Conservation (phyloP, 2,888 invertebrate species). For the Dicycla oo region DNA sequence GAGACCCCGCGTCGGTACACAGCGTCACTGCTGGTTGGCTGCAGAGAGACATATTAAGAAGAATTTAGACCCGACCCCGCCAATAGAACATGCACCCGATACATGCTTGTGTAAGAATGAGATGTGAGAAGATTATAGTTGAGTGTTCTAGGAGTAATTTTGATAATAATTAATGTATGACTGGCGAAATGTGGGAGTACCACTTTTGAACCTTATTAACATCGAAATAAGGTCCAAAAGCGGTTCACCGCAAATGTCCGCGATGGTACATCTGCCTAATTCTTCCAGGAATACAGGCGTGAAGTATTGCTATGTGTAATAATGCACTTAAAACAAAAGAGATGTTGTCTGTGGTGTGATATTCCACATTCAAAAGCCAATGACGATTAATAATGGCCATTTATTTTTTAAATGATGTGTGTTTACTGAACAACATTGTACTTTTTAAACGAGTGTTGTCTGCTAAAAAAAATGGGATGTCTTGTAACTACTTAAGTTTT, state of each 20-base stretch:
- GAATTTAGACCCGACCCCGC: conserved; percentile 74
- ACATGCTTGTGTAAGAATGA: conserved; percentile 22
- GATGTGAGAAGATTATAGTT: conserved; percentile 6
- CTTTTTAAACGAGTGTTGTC: background rate
- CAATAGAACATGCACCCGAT: conserved; percentile 71
- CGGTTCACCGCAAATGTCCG: too few relatives aligned
- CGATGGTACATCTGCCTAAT: background rate
- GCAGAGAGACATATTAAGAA: conserved; percentile 63
- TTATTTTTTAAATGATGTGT: background rate
- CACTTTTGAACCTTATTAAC: too few relatives aligned
- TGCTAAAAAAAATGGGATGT: background rate
- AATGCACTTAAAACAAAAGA: conserved; percentile 4
- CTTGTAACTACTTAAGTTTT: conserved; percentile 4
- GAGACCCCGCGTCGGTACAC: conserved; percentile 62
- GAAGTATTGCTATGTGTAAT: conserved; percentile 1
- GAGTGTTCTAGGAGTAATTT: conserved; percentile 2
- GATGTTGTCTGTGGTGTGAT: background rate
- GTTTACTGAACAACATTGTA: background rate
- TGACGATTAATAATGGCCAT: background rate
- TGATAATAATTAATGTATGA: conserved; percentile 1
- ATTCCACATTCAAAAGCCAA: background rate
- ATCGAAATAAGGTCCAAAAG: too few relatives aligned
- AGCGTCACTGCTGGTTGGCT: conserved; percentile 68
- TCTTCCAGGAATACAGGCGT: background rate
- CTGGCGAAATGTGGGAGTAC: background rate